Percentiles rank a stretch among this genome's conserved stretches.
Evolutionary conservation across 2,113 vertebrate genomes (phyloP).

Genomic region (Limnothrissa miodon): DNA sequence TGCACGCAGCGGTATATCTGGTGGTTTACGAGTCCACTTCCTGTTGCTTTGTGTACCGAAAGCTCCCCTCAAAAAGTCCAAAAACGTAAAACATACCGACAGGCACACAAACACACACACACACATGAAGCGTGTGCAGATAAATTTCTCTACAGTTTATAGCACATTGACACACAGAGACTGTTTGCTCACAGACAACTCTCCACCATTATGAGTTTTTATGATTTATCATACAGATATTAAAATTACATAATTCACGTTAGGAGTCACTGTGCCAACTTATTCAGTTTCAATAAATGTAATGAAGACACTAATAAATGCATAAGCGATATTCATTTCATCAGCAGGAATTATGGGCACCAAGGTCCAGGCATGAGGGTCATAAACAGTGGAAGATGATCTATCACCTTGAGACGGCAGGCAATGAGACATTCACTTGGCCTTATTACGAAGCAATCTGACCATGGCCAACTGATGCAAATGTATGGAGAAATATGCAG

Average conservation of each 20-base stretch:
- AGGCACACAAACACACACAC: background rate
- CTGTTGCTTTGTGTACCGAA: slow-evolving; percentile 18
- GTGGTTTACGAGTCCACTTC: slow-evolving; percentile 44
- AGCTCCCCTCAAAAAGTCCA: background rate
- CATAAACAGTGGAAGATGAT: background rate
- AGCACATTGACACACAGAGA: background rate
- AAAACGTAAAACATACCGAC: background rate
- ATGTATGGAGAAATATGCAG: slow-evolving; percentile 37
- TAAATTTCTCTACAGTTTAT: background rate
- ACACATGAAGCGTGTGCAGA: background rate
- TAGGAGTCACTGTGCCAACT: background rate
- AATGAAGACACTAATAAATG: background rate
- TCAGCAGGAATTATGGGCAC: background rate
- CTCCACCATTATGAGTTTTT: background rate
- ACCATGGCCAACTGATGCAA: slow-evolving; percentile 20
- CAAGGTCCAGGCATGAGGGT: background rate
- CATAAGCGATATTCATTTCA: background rate
- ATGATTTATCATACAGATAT: background rate
- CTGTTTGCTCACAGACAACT: background rate
- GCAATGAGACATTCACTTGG: background rate
- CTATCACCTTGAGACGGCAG: background rate
- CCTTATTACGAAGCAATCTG: background rate
- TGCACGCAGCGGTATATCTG: slow-evolving; percentile 50
- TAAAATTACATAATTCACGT: background rate
- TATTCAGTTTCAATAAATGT: background rate